A percentile compares a stretch with the other conserved stretches of the same genome.
Conservation (phyloP, 2,797 vertebrate species). For the Varecia variegata region DNA sequence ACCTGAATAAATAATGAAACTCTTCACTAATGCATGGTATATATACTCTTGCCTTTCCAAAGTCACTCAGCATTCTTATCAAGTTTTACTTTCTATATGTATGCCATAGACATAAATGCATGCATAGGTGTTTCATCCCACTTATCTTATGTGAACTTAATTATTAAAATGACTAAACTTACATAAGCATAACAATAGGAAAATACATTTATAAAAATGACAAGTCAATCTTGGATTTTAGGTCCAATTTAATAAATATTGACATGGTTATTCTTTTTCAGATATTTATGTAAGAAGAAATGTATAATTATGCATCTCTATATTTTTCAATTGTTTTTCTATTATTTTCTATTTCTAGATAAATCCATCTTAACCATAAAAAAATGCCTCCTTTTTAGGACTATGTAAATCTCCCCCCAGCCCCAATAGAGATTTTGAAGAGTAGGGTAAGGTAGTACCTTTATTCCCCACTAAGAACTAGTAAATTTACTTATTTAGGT, state of each 20-base stretch:
- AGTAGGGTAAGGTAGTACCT: background rate
- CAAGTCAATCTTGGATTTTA: conserved; percentile 24
- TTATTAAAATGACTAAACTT: conserved; percentile 23
- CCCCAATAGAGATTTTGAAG: conserved; percentile 5
- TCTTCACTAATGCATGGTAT: conserved; percentile 82
- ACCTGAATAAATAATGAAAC: conserved; percentile 88
- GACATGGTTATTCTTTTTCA: background rate
- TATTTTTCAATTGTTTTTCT: background rate
- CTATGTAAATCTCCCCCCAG: background rate
- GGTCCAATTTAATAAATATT: conserved; percentile 14
- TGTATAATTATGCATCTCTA: conserved; percentile 25
- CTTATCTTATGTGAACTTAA: background rate
- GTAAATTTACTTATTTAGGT: conserved; percentile 30
- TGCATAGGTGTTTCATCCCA: conserved; percentile 35
- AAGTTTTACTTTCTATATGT: conserved; percentile 49
- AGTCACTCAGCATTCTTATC: conserved; percentile 68
- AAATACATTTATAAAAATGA: background rate
- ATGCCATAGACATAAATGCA: conserved; percentile 59
- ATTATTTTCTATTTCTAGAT: conserved; percentile 27
- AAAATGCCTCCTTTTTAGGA: conserved; percentile 53
- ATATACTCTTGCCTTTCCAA: conserved; percentile 75
- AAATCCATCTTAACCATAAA: background rate
- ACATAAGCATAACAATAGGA: background rate
- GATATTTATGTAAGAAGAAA: conserved; percentile 1
- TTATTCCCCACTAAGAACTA: conserved; percentile 13